These are phyloP conservation scores for Nysson spinosus DNA, from an alignment of 2,888 invertebrate genomes.

Conservation along the genomic window DNA sequence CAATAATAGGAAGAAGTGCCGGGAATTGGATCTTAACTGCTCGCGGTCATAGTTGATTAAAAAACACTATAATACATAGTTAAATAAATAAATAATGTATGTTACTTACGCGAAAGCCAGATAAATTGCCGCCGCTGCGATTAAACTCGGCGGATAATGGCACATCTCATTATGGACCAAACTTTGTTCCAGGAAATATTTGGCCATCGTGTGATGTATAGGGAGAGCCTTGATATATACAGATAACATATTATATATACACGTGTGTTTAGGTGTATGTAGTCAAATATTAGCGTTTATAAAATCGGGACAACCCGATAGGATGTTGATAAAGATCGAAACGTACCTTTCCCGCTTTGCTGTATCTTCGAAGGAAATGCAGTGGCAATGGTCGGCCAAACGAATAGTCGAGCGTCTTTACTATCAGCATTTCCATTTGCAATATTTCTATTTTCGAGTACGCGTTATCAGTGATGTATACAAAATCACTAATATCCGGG, in stretches of 20 bases:
- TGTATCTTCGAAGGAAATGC: conserved; percentile 91
- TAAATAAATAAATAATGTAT: too few species aligned
- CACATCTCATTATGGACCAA: conserved; percentile 89
- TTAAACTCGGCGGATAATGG: conserved; percentile 88
- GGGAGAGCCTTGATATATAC: conserved; percentile 80
- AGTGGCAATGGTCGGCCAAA: conserved; percentile 92
- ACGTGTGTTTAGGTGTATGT: neutral
- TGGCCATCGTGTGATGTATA: conserved; percentile 88
- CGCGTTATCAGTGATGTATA: conserved; percentile 93
- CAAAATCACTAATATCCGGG: conserved; percentile 92
- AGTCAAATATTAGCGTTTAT: too few species aligned
- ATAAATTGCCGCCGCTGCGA: conserved; percentile 90
- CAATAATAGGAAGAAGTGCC: too few species aligned
- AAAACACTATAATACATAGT: too few species aligned
- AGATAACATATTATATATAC: neutral
- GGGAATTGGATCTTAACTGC: too few species aligned
- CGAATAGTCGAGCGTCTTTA: conserved; percentile 87
- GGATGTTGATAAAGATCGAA: neutral
- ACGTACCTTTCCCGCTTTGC: conserved; percentile 78
- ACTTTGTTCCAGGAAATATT: conserved; percentile 93
- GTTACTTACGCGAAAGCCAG: conserved; percentile 83
- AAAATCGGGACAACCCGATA: too few species aligned
- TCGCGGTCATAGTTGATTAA: too few species aligned
- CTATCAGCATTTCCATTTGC: conserved; percentile 89
- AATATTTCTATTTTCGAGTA: conserved; percentile 89